phyloP scores from a whole-genome alignment of 1,140 invertebrate species.

The Lepidurus arcticus region DNA sequence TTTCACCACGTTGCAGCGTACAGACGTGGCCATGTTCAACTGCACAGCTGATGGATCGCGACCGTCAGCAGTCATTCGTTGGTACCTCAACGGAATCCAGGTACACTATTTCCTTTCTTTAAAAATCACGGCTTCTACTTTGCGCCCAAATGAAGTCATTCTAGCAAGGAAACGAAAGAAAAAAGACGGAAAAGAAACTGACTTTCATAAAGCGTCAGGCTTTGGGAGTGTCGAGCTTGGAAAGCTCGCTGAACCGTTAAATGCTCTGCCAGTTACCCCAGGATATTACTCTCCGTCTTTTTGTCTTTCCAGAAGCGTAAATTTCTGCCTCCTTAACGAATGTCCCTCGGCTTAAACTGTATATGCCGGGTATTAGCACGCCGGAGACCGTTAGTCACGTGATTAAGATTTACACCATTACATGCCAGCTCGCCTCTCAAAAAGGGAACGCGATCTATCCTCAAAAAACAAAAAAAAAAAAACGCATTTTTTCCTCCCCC shows the following conservation, averaged over 20 bases:
- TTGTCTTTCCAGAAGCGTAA: not conserved
- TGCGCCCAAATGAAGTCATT: not conserved
- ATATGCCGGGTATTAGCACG: not conserved
- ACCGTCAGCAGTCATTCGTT: constrained; percentile 30
- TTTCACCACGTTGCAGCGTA: not conserved
- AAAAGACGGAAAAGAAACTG: not conserved
- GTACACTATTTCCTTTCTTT: not conserved
- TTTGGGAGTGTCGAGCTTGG: not conserved
- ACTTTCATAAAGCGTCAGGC: too few relatives aligned
- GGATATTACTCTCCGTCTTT: not conserved
- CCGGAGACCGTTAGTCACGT: not conserved
- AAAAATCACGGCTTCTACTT: not conserved
- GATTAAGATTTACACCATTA: not conserved
- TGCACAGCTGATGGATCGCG: constrained; percentile 31
- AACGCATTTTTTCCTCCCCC: not conserved
- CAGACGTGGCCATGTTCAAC: constrained; percentile 25
- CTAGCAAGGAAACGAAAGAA: not conserved
- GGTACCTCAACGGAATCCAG: constrained; percentile 31
- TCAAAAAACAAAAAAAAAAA: not conserved
- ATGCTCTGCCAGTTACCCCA: not conserved
- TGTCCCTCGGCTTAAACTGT: not conserved
- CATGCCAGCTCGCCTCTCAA: not conserved
- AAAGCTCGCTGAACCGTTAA: not conserved
- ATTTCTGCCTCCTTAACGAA: not conserved
- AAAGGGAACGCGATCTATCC: not conserved